phyloP scores from a whole-genome alignment of 2,888 invertebrate species.

The Furcula furcula region DNA sequence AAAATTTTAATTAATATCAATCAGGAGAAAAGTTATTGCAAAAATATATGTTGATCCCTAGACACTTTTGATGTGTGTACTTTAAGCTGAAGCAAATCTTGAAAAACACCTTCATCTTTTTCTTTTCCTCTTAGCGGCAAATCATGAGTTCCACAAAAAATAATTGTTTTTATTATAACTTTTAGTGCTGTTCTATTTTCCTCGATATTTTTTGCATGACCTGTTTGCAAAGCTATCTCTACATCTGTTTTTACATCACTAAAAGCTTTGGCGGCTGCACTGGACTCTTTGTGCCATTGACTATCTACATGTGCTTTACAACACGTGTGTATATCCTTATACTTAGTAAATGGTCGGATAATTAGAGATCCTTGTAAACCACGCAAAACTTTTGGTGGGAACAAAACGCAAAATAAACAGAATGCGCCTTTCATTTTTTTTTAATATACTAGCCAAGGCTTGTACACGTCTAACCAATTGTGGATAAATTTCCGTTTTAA shows the following conservation, averaged over 20 bases:
- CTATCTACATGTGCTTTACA: slow-evolving; percentile 17
- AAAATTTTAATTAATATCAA: too few species aligned
- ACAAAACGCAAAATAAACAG: slow-evolving; percentile 12
- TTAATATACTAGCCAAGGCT: slow-evolving; percentile 10
- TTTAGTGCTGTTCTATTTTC: slow-evolving; percentile 1
- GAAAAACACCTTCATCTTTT: slow-evolving; percentile 11
- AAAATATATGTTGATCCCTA: too few species aligned
- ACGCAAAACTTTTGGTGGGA: slow-evolving; percentile 9
- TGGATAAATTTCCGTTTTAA: slow-evolving; percentile 13
- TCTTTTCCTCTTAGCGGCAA: slow-evolving; percentile 10
- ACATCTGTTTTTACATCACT: slow-evolving; percentile 9
- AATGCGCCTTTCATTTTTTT: slow-evolving; percentile 12
- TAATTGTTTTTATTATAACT: neutral
- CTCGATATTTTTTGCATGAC: neutral
- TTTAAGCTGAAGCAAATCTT: slow-evolving; percentile 11
- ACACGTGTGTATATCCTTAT: slow-evolving; percentile 21
- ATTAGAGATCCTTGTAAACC: slow-evolving; percentile 17
- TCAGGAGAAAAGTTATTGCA: too few species aligned
- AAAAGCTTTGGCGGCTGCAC: slow-evolving; percentile 10
- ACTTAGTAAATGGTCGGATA: too few species aligned
- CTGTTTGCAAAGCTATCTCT: slow-evolving; percentile 7
- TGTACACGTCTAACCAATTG: slow-evolving; percentile 11
- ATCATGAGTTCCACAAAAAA: slow-evolving; percentile 10
- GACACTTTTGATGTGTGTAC: too few species aligned
- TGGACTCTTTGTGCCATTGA: slow-evolving; percentile 9